phyloP scores from a whole-genome alignment of 2,797 vertebrate species.

The Ctenochaetus hawaiiensis region DNA sequence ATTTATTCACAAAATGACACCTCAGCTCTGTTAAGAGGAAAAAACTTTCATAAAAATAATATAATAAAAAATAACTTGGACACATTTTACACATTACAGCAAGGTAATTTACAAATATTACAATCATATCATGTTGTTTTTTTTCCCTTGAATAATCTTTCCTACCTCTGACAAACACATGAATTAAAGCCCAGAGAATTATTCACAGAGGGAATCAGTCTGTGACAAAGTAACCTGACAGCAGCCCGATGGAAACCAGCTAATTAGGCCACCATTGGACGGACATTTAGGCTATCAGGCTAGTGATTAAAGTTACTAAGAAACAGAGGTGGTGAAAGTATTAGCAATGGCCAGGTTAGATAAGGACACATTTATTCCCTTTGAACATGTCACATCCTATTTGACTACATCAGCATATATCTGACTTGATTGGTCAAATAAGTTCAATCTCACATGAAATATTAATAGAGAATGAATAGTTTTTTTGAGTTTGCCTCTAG shows the following conservation, averaged over 20 bases:
- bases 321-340: slow-evolving; percentile 76
- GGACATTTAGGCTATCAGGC: slow-evolving; percentile 75
- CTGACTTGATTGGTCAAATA: slow-evolving; percentile 66
- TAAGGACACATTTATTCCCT: slow-evolving; percentile 75
- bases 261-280: slow-evolving; percentile 71
- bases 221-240: slow-evolving; percentile 77
- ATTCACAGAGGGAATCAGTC: slow-evolving; percentile 82
- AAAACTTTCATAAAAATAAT: slow-evolving; percentile 90
- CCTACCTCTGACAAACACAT: slow-evolving; percentile 85
- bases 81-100: slow-evolving; percentile 90
- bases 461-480: slow-evolving; percentile 67
- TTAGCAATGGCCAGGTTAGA: slow-evolving; percentile 70
- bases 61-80: slow-evolving; percentile 91
- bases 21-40: slow-evolving; percentile 87
- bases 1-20: slow-evolving; percentile 92
- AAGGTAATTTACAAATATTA: slow-evolving; percentile 91
- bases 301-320: slow-evolving; percentile 82
- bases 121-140: slow-evolving; percentile 88
- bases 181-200: slow-evolving; percentile 86
- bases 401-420: slow-evolving; percentile 66
- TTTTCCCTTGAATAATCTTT: slow-evolving; percentile 77
- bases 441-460: slow-evolving; percentile 68
- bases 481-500: slow-evolving; percentile 60
- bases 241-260: slow-evolving; percentile 71
- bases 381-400: slow-evolving; percentile 68